phyloP scores from a whole-genome alignment of 2,888 invertebrate species.

The Zele albiditarsus region DNA sequence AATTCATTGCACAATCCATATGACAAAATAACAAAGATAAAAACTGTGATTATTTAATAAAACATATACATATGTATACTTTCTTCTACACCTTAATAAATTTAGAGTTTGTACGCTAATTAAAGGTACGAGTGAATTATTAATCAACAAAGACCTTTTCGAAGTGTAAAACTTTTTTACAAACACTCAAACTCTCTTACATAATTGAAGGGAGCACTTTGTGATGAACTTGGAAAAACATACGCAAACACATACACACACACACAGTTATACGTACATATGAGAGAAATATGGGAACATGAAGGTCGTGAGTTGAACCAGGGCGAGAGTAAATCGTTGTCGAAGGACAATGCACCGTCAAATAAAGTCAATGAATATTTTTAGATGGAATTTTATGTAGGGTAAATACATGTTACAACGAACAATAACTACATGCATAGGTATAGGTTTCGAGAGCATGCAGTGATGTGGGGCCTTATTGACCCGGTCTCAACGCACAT shows the following conservation, averaged over 20 bases:
- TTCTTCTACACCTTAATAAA: background rate
- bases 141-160: background rate
- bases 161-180: conserved; percentile 7
- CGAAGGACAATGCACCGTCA: background rate
- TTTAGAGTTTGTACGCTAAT: conserved; percentile 23
- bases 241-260: background rate
- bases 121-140: background rate
- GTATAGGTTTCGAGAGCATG: conserved; percentile 2
- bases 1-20: no score
- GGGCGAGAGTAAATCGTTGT: conserved; percentile 8
- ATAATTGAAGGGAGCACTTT: background rate
- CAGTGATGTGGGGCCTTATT: conserved; percentile 13
- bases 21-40: no score
- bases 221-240: background rate
- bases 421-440: conserved; percentile 26
- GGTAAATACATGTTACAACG: conserved; percentile 22
- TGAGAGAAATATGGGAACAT: background rate
- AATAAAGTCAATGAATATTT: conserved; percentile 3
- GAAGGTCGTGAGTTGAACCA: conserved; percentile 3
- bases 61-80: no score
- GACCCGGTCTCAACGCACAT: conserved; percentile 26
- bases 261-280: no score
- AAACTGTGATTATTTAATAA: no score
- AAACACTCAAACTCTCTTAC: background rate
- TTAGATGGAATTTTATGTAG: conserved; percentile 19